phyloP scores from a whole-genome alignment of 2,113 vertebrate species.

The Dasypus novemcinctus region DNA sequence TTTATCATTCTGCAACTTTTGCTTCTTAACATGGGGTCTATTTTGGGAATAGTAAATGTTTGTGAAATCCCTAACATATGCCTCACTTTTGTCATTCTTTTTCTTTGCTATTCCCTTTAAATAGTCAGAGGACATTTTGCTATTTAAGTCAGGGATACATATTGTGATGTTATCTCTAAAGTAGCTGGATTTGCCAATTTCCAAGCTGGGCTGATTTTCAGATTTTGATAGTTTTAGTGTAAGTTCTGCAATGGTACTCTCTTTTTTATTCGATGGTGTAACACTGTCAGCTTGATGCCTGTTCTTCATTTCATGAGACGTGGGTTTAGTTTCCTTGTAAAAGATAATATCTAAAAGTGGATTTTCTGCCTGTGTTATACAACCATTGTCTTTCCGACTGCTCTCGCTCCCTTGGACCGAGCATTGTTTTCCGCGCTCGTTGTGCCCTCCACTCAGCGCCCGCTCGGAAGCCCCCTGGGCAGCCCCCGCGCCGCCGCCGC shows the following conservation, averaged over 20 bases:
- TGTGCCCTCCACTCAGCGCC: accelerated
- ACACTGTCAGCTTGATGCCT: neutral
- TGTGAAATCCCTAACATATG: constrained; percentile 59
- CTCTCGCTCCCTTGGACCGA: neutral
- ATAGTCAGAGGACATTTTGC: constrained; percentile 33
- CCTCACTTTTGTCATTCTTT: constrained; percentile 45
- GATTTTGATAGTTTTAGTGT: neutral
- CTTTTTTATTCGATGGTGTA: neutral
- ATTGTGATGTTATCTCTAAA: constrained; percentile 41
- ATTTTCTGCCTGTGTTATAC: neutral
- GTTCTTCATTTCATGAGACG: neutral
- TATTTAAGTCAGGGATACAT: constrained; percentile 42
- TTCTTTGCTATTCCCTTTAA: constrained; percentile 44
- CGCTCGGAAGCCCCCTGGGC: neutral
- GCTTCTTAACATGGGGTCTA: constrained; percentile 39
- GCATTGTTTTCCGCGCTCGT: accelerated
- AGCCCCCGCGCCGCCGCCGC: neutral
- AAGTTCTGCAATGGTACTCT: neutral
- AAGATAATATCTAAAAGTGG: neutral
- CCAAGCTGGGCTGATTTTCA: neutral
- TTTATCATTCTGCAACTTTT: constrained; percentile 51
- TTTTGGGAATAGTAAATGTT: constrained; percentile 38
- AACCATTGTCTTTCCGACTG: neutral
- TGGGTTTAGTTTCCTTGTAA: neutral
- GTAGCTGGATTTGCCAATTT: constrained; percentile 27